A percentile compares a stretch with the other conserved stretches of the same genome.
These are phyloP conservation scores for Dinocampus coccinellae DNA, from an alignment of 2,888 invertebrate species.

Conservation along the genomic window DNA sequence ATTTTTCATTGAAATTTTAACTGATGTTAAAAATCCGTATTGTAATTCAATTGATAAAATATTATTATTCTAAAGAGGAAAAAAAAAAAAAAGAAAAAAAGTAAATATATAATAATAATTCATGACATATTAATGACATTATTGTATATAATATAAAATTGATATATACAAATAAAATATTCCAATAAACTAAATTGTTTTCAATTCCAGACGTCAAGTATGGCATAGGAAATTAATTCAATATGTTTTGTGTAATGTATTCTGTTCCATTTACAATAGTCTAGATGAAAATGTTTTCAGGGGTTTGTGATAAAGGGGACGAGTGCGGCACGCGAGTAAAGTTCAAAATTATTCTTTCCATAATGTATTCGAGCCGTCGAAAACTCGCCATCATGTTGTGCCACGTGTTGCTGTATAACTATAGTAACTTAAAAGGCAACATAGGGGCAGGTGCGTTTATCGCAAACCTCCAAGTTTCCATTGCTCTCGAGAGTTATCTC, in stretches of 20 bases:
- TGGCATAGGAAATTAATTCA: neutral
- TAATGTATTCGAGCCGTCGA: slow-evolving; percentile 47
- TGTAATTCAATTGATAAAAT: neutral
- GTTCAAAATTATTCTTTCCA: slow-evolving; percentile 35
- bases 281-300: neutral
- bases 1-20: neutral
- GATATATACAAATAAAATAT: neutral
- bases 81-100: too few relatives aligned
- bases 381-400: slow-evolving; percentile 50
- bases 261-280: neutral
- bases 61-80: too few relatives aligned
- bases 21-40: neutral
- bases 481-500: slow-evolving; percentile 32
- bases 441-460: slow-evolving; percentile 56
- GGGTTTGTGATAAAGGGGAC: neutral
- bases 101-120: too few relatives aligned
- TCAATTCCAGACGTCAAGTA: neutral
- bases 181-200: slow-evolving; percentile 1
- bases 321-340: slow-evolving; percentile 15
- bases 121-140: neutral
- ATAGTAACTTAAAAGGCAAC: neutral
- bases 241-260: neutral
- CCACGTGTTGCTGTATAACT: slow-evolving; percentile 60
- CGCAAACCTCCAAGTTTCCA: slow-evolving; percentile 45
- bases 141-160: neutral